These are phyloP conservation scores for Melangyna quadrimaculata DNA, from an alignment of 2,888 invertebrate species.

Conservation along the genomic window DNA sequence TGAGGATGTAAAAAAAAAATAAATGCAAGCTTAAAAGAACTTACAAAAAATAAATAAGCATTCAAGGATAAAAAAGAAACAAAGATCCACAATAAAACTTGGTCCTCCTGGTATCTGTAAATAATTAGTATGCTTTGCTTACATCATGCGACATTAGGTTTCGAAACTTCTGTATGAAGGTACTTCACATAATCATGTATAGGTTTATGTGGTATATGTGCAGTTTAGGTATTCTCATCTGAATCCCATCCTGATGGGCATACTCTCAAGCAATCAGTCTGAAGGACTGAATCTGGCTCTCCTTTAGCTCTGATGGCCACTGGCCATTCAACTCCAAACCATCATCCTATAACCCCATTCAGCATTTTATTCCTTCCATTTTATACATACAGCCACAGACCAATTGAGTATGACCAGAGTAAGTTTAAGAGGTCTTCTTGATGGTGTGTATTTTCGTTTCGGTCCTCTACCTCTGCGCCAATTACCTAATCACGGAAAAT, in stretches of 20 bases:
- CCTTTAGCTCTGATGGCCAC: background rate
- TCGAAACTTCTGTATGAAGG: slow-evolving; percentile 21
- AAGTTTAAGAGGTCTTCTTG: slow-evolving; percentile 61
- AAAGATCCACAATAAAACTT: slow-evolving; percentile 52
- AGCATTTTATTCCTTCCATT: slow-evolving; percentile 11
- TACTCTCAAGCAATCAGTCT: slow-evolving; percentile 59
- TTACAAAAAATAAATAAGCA: background rate
- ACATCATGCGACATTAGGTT: slow-evolving; percentile 65
- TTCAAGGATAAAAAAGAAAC: background rate
- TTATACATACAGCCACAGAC: slow-evolving; percentile 29
- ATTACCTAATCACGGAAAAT: slow-evolving; percentile 67
- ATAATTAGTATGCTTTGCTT: slow-evolving; percentile 70
- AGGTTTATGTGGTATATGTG: too few relatives aligned
- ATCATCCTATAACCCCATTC: background rate
- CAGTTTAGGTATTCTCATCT: background rate
- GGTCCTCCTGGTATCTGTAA: slow-evolving; percentile 64
- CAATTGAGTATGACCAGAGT: slow-evolving; percentile 63
- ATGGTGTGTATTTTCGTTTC: slow-evolving; percentile 15
- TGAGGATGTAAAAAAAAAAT: background rate
- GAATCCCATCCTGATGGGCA: slow-evolving; percentile 40
- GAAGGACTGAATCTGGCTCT: slow-evolving; percentile 23
- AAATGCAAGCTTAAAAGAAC: background rate
- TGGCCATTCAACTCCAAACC: background rate
- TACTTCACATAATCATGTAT: slow-evolving; percentile 45
- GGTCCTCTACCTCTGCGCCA: slow-evolving; percentile 50